Evolutionary conservation across 2,797 vertebrate genomes (phyloP), one percentile per base, ranked within the genome.

Genomic region (Halcyon chelicuti): DNA sequence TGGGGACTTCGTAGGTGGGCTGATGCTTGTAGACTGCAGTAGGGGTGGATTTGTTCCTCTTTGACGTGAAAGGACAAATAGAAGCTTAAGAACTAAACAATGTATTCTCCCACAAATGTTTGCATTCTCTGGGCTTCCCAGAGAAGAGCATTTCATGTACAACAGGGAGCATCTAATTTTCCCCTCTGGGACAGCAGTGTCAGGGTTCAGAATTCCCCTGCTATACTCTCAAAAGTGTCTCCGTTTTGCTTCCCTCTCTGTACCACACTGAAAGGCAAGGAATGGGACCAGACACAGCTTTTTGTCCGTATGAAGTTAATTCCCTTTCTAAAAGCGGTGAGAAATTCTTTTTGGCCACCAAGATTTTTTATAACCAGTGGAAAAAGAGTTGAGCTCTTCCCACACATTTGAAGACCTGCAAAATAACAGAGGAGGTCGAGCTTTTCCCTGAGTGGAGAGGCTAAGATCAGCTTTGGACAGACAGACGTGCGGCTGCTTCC

Each of bases 61-160:
- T 22, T 35, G 39, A 17, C 10, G 3, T 25, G 29, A 65, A 39
- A 37, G 0, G 8, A 13, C 26, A 76, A 66, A 25, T 2, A 51
- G 91, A 54, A 51, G 29, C 16, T 44, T 9, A 11, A 63, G 51
- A 39, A 51, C 37, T 49, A 28, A 77, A 49, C 14, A 20, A 28
- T 60, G 26, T n/a, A 7, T 5, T 44, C 25, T 82, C 25, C 51
- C 21, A 47, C 0, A 0, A n/a, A 26, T 0, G 0, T 52, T 65
- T 83, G 61, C 13, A 44, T 58, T 72, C 12, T 9, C 20, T 9
- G 20, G 51, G 29, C 66, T 91, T 66, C 20, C 49, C 15, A 44
- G 37, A 25, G 46, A 33, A 58, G 67, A 84, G 7, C 28, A 13
- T 58, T 66, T 47, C 1, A 7, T 29, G 5, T 22, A 37, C n/a